phyloP scores from a whole-genome alignment of 2,888 invertebrate genomes.

The Monoplex corrugatus region DNA sequence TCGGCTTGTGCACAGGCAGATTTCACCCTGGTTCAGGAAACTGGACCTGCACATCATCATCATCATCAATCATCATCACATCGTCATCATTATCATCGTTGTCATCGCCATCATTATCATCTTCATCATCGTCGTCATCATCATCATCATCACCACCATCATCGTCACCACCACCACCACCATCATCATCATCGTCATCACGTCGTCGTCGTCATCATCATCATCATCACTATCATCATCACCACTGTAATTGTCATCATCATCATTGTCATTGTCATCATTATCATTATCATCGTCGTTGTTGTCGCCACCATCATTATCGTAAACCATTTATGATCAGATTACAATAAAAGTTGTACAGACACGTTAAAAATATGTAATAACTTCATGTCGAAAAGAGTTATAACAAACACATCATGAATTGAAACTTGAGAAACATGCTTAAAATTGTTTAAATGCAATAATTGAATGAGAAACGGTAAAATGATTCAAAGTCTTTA shows the following conservation, averaged over 20 bases:
- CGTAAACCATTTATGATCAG: too few species aligned
- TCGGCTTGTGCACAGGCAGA: constrained; percentile 84
- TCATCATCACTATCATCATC: not conserved
- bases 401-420: too few species aligned
- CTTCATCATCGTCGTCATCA: too few species aligned
- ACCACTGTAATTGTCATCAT: not conserved
- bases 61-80: not conserved
- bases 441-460: too few species aligned
- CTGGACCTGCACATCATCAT: constrained; percentile 79
- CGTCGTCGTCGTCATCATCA: not conserved
- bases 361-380: too few species aligned
- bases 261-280: not conserved
- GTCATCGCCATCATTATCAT: not conserved
- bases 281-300: not conserved
- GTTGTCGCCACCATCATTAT: too few species aligned
- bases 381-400: too few species aligned
- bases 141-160: not conserved
- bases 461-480: too few species aligned
- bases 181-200: not conserved
- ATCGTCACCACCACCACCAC: not conserved
- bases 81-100: not conserved
- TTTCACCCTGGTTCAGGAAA: constrained; percentile 84
- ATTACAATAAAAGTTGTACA: too few species aligned
- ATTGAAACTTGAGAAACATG: too few species aligned
- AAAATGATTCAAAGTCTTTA: too few species aligned